Base-by-base conservation (phyloP, 2,113 vertebrate genomes). In the Corvus cornix region DNA sequence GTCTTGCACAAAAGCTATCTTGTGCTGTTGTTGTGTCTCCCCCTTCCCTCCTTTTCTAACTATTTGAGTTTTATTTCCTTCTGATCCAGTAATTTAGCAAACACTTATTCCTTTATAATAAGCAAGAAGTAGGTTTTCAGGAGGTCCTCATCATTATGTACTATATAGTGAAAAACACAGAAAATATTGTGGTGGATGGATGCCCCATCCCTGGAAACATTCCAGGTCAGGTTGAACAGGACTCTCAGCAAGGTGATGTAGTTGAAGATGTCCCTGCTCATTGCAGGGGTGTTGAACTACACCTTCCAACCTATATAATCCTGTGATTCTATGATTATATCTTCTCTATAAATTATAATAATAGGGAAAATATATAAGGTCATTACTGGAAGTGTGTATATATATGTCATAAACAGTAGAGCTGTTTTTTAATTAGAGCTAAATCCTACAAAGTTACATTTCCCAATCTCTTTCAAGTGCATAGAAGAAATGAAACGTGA, bases 401-500 rank as follows among this genome's bases (percentile, higher is more conserved):
- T 59, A 6, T 77, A 26, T 66, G 31, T n/a, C 28, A 33, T 48
- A 24, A 63, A 9, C 28, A 35, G 15, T 46, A 64, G 35, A 70
- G 7, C 28, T 86, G 27, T 8, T 37, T 79, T 85, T 60, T 63
- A 76, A 62, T 91, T 94, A 52, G 70, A 83, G 28, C 51, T 52
- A 67, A 83, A 79, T 88, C 19, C 16, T 87, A 6, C 37, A 35
- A 72, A 84, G 4, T 97, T 90, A 96, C 9, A 9, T 94, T 80
- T 94, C 74, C 33, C 74, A 84, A 41, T 98, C 69, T 97, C 21
- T 95, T 49, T 94, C 87, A 97, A 99, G 99, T 99, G 99, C 55
- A 96, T 99, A 97, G 99, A 99, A 98, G 99, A 99, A 97, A 99
- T 99, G 98, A 99, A 98, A 98, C 98, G 97, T 75, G 99, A 99